Conservation (phyloP, 2,888 invertebrate genomes). For the Campopleginae sp. region DNA sequence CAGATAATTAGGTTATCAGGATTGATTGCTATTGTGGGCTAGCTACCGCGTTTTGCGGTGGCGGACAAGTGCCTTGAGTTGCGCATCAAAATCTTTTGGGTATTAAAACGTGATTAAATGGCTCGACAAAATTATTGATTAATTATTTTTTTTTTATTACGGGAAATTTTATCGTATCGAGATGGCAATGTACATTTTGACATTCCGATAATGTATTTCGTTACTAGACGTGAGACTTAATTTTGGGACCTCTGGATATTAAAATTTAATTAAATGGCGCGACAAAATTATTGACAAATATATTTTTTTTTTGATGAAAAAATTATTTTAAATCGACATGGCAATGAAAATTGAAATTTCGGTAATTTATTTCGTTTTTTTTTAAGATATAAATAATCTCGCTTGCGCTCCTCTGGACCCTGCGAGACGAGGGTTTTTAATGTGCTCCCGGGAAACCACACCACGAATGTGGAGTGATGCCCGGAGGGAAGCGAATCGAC, state of each 20-base stretch:
- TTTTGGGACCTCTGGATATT: too few species aligned
- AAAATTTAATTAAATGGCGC: neutral
- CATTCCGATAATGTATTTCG: too few species aligned
- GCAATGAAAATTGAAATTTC: neutral
- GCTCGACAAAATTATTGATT: neutral
- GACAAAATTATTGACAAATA: neutral
- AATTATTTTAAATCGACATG: too few species aligned
- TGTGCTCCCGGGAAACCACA: slow-evolving; percentile 82
- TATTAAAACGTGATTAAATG: neutral
- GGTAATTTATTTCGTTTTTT: neutral
- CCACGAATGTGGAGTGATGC: slow-evolving; percentile 78
- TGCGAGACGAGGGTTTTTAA: slow-evolving; percentile 84
- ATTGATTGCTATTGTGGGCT: slow-evolving; percentile 36
- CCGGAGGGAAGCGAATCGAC: slow-evolving; percentile 82
- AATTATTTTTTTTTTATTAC: too few species aligned
- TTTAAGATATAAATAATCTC: slow-evolving; percentile 77
- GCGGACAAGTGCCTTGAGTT: neutral
- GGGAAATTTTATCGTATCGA: too few species aligned
- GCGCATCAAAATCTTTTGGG: neutral
- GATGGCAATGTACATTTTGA: too few species aligned
- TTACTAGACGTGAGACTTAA: too few species aligned
- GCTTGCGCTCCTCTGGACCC: slow-evolving; percentile 84
- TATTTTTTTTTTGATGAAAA: too few species aligned
- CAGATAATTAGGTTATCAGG: slow-evolving; percentile 48
- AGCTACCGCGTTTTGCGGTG: neutral